Percentiles rank a stretch among this genome's conserved stretches.
phyloP scores from a whole-genome alignment of 1,140 invertebrate species.

The Drosophila pandora region DNA sequence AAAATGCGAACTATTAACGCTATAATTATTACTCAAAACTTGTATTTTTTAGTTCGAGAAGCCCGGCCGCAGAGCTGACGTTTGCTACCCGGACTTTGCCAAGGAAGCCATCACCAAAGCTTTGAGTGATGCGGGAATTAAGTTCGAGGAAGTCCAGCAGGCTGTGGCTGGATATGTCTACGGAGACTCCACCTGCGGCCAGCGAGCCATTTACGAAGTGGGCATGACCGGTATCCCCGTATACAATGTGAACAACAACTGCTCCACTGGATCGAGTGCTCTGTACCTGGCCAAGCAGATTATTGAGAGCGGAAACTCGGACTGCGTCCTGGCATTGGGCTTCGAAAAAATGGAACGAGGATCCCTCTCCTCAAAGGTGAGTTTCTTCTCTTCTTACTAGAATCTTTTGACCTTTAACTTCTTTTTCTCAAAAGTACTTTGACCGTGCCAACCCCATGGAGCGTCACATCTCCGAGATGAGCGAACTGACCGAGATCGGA shows the following conservation, averaged over 20 bases:
- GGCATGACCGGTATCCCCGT: conserved; percentile 99
- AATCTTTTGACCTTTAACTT: not conserved
- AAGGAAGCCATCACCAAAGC: conserved; percentile 96
- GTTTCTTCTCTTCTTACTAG: accelerated
- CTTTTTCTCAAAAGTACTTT: conserved; percentile 85
- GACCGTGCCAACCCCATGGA: conserved; percentile 97
- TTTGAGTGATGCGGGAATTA: conserved; percentile 93
- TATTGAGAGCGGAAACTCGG: conserved; percentile 91
- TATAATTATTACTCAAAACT: conserved; percentile 1
- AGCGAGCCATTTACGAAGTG: conserved; percentile 96
- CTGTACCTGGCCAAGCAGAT: conserved; percentile 95
- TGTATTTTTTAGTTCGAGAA: conserved; percentile 86
- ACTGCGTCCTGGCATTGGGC: conserved; percentile 96
- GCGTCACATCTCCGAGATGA: conserved; percentile 94
- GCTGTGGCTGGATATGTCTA: conserved; percentile 97
- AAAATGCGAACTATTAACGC: no score
- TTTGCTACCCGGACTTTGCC: conserved; percentile 97
- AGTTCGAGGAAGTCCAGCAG: conserved; percentile 92
- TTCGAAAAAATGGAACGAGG: conserved; percentile 99
- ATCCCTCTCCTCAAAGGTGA: conserved; percentile 91
- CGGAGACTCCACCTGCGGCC: conserved; percentile 98
- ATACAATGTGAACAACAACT: conserved; percentile 99
- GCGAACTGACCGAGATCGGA: conserved; percentile 91
- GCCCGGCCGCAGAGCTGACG: conserved; percentile 90
- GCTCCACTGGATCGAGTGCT: conserved; percentile 97